A percentile compares a stretch with the other conserved stretches of the same genome.
These are phyloP conservation scores for Calliopsis andreniformis DNA, from an alignment of 1,140 invertebrate genomes.

Conservation along the genomic window DNA sequence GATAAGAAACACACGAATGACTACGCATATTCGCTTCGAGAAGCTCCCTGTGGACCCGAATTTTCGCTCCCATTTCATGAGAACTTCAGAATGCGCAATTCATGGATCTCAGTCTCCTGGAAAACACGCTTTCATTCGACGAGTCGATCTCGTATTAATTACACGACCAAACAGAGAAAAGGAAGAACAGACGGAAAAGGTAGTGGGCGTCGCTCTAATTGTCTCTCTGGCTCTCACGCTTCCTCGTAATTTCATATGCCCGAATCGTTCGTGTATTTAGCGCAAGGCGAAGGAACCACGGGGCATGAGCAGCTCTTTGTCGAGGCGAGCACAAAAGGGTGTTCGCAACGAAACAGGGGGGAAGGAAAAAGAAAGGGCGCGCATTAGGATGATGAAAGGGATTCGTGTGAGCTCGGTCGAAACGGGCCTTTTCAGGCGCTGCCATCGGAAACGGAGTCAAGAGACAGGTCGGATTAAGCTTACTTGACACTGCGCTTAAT, in stretches of 20 bases:
- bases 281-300: slow-evolving; percentile 9
- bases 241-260: slow-evolving; percentile 24
- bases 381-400: slow-evolving; percentile 56
- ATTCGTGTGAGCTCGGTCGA: slow-evolving; percentile 35
- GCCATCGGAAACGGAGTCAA: slow-evolving; percentile 25
- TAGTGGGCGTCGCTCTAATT: neutral
- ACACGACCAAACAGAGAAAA: neutral
- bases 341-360: neutral
- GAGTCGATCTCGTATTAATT: neutral
- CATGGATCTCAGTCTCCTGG: neutral
- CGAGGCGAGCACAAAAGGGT: slow-evolving; percentile 5
- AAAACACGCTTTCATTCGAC: neutral
- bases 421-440: slow-evolving; percentile 28
- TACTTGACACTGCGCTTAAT: slow-evolving; percentile 20
- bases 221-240: neutral
- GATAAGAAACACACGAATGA: too few species aligned
- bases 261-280: neutral
- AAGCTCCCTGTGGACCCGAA: neutral
- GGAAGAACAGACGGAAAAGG: neutral
- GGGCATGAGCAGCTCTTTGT: too few species aligned
- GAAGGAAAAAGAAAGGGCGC: neutral
- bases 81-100: neutral
- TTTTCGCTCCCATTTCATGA: neutral
- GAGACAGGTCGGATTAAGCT: slow-evolving; percentile 35
- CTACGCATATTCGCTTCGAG: too few species aligned